Evolutionary conservation across 2,888 invertebrate species (phyloP).

Genomic region (Schizotus pectinicornis): DNA sequence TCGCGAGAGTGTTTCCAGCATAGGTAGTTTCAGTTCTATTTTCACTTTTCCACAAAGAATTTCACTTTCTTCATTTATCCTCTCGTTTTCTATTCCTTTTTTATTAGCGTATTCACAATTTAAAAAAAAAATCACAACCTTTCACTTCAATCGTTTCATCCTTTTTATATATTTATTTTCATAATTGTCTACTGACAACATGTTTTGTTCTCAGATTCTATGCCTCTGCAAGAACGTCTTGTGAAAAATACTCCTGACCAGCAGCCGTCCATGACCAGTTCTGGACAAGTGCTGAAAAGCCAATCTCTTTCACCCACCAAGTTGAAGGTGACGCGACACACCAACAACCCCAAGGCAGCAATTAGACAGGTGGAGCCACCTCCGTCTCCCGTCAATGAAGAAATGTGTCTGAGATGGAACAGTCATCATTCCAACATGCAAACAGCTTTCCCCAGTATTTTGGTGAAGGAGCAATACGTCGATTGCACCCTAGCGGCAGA

Average conservation of each 20-base stretch:
- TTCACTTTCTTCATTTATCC: too few species aligned
- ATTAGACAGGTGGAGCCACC: conserved; percentile 11
- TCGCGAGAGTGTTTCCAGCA: too few species aligned
- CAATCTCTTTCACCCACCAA: conserved; percentile 53
- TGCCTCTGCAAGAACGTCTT: conserved; percentile 48
- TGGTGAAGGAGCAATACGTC: conserved; percentile 62
- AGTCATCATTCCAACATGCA: conserved; percentile 64
- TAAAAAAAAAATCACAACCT: too few species aligned
- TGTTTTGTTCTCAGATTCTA: conserved; percentile 42
- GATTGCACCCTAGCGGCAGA: conserved; percentile 65
- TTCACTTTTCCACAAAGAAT: too few species aligned
- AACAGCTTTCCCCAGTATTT: conserved; percentile 60
- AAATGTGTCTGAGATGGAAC: conserved; percentile 63
- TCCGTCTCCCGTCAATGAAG: conserved; percentile 41
- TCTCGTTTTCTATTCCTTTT: too few species aligned
- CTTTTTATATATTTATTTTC: too few species aligned
- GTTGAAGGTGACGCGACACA: conserved; percentile 50
- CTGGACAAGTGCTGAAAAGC: conserved; percentile 42
- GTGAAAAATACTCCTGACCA: conserved; percentile 12
- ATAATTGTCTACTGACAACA: background rate
- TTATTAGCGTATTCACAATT: too few species aligned
- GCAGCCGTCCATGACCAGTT: background rate
- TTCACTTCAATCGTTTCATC: too few species aligned
- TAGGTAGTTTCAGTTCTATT: too few species aligned
- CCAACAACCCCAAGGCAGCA: conserved; percentile 22